These are phyloP conservation scores for Magallana ariakensis DNA, from an alignment of 1,140 invertebrate species.

Conservation along the genomic window DNA sequence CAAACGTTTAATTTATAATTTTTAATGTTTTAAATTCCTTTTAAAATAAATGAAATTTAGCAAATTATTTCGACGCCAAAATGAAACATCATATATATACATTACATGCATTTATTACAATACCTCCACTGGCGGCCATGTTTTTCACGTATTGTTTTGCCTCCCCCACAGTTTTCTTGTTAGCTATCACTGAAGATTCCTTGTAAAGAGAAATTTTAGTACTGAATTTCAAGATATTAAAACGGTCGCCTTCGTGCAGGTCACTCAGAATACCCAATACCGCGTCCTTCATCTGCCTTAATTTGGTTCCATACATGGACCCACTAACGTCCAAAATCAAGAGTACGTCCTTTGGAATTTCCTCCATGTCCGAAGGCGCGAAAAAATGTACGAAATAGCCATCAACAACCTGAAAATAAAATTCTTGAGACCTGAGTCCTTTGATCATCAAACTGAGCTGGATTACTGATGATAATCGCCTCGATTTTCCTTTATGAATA, in stretches of 20 bases:
- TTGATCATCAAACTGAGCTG: too few species aligned
- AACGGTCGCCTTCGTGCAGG: conserved; percentile 83
- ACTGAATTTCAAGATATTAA: conserved; percentile 85
- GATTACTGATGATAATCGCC: too few species aligned
- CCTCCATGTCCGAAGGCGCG: conserved; percentile 82
- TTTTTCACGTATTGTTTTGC: background rate
- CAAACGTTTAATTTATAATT: too few species aligned
- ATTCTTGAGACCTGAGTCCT: background rate
- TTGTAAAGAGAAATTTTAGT: conserved; percentile 71
- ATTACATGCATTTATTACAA: too few species aligned
- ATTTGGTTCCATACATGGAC: conserved; percentile 85
- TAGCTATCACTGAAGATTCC: background rate
- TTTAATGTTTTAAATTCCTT: too few species aligned
- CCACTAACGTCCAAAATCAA: conserved; percentile 87
- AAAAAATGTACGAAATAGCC: conserved; percentile 90
- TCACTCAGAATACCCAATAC: conserved; percentile 85
- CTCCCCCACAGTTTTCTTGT: background rate
- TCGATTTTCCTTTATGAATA: too few species aligned
- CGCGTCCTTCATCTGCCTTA: conserved; percentile 85
- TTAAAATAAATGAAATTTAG: too few species aligned
- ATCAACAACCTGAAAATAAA: conserved; percentile 83
- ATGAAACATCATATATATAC: too few species aligned
- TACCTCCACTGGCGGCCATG: too few species aligned
- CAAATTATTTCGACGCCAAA: too few species aligned
- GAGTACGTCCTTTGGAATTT: conserved; percentile 85